Evolutionary conservation across 2,113 vertebrate genomes (phyloP), one percentile per base, ranked within the genome.

Genomic region (Tachysurus vachellii): DNA sequence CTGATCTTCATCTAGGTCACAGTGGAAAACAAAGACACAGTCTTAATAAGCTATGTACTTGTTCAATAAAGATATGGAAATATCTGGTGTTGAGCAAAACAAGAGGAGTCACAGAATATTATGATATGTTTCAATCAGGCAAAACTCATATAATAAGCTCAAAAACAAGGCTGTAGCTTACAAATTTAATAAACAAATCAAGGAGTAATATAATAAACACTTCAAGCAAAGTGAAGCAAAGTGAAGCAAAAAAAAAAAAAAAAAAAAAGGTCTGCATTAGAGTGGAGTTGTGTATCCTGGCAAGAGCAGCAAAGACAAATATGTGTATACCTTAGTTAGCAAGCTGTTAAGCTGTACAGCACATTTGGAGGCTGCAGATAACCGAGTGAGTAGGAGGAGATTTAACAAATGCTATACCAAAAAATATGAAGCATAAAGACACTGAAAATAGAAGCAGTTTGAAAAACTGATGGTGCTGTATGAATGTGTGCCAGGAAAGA

Each of bases 331-430:
- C 70, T 82, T 47, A 71, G 53, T 70, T 73, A 59, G 80, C 79
- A 82, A 17, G 70, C 80, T 53, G 44, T 61, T 87, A 83, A 87
- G 57, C 68, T 83, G 59, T 80, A 56, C 80, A 53, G 85, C 86
- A 77, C 86, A 87, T 87, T 87, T 83, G 86, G 86, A 64, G 70
- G 86, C 56, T 75, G 86, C 44, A 87, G 86, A 87, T 87, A 87
- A 87, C 64, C 13, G 4, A 2, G 57, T 75, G 86, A 87, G 86
- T 82, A 54, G 86, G 86, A 75, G 64, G 86, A 82, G 80, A 81
- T 87, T 81, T 83, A 76, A 42, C 53, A 80, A 80, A 83, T 6
- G 62, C n/a, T 75, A 73, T 50, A 86, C 23, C 62, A 9, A 71
- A 42, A 80, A 80, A 62, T 36, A 47, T 11, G 16, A 47, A 73